Evolutionary conservation across 1,140 invertebrate genomes (phyloP).

Genomic region (Agraylea sexmaculata): DNA sequence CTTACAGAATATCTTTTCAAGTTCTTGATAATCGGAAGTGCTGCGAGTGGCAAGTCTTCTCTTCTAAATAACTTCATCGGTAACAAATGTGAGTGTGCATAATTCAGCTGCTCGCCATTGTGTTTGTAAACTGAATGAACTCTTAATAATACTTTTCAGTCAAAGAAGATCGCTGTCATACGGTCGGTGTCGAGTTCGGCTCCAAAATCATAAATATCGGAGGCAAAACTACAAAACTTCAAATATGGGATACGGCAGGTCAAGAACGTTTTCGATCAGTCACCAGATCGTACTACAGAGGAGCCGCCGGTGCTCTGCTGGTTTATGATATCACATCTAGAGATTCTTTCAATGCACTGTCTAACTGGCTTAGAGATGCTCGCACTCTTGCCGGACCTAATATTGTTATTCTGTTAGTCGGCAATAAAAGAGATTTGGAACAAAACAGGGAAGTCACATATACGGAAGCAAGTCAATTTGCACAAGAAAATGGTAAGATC

Average conservation of each 20-base stretch:
- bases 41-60: slow-evolving; percentile 80
- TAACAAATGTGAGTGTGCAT: slow-evolving; percentile 64
- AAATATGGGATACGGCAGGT: slow-evolving; percentile 67
- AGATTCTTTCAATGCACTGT: slow-evolving; percentile 70
- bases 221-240: slow-evolving; percentile 71
- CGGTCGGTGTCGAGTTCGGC: slow-evolving; percentile 77
- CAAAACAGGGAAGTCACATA: slow-evolving; percentile 67
- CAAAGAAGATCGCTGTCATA: slow-evolving; percentile 71
- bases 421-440: slow-evolving; percentile 76
- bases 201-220: slow-evolving; percentile 75
- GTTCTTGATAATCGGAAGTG: slow-evolving; percentile 74
- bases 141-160: slow-evolving; percentile 35
- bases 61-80: slow-evolving; percentile 83
- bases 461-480: slow-evolving; percentile 69
- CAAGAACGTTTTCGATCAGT: slow-evolving; percentile 54
- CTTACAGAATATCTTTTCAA: slow-evolving; percentile 70
- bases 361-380: slow-evolving; percentile 76
- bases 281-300: slow-evolving; percentile 68
- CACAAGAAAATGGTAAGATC: slow-evolving; percentile 63
- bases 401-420: slow-evolving; percentile 69
- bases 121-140: not conserved
- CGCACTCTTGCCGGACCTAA: slow-evolving; percentile 76
- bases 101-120: not conserved
- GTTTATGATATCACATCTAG: slow-evolving; percentile 72
- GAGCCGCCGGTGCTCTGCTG: slow-evolving; percentile 66